Conservation (phyloP, 2,888 invertebrate genomes). For the Drosophila greeni region DNA sequence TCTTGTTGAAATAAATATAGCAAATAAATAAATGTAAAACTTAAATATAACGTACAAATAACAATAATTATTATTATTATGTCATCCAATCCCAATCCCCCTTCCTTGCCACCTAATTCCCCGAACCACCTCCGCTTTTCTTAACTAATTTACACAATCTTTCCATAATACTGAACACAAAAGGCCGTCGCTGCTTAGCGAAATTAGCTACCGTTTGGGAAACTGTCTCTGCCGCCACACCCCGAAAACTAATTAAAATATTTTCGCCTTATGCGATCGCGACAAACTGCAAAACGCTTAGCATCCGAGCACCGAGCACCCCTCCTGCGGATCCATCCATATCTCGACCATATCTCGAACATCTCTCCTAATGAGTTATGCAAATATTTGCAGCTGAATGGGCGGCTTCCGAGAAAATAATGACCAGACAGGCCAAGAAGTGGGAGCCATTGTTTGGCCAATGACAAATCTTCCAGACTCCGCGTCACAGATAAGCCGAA, state of each 20-base stretch:
- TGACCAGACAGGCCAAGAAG: slow-evolving; percentile 37
- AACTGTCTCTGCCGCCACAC: slow-evolving; percentile 40
- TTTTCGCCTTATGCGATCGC: slow-evolving; percentile 60
- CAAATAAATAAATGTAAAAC: not conserved
- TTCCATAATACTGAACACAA: slow-evolving; percentile 56
- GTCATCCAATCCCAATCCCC: not conserved
- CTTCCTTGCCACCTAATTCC: not conserved
- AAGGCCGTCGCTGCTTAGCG: slow-evolving; percentile 38
- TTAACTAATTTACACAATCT: slow-evolving; percentile 59
- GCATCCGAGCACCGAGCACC: slow-evolving; percentile 11
- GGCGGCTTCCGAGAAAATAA: slow-evolving; percentile 55
- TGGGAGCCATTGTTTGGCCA: slow-evolving; percentile 51
- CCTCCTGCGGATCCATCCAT: slow-evolving; percentile 10
- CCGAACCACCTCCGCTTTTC: slow-evolving; percentile 1
- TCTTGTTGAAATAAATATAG: not conserved
- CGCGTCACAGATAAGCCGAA: slow-evolving; percentile 33
- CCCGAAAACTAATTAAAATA: slow-evolving; percentile 72
- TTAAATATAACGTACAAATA: not conserved
- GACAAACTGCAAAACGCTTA: slow-evolving; percentile 49
- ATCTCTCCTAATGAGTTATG: slow-evolving; percentile 67
- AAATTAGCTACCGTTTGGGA: slow-evolving; percentile 48
- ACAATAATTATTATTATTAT: not conserved
- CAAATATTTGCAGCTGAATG: slow-evolving; percentile 67
- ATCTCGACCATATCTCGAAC: slow-evolving; percentile 48
- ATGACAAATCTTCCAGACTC: slow-evolving; percentile 62